Conservation (phyloP, 30 jellyfish, hydroid and myxozoan species). For the Hydractinia echinata region DNA sequence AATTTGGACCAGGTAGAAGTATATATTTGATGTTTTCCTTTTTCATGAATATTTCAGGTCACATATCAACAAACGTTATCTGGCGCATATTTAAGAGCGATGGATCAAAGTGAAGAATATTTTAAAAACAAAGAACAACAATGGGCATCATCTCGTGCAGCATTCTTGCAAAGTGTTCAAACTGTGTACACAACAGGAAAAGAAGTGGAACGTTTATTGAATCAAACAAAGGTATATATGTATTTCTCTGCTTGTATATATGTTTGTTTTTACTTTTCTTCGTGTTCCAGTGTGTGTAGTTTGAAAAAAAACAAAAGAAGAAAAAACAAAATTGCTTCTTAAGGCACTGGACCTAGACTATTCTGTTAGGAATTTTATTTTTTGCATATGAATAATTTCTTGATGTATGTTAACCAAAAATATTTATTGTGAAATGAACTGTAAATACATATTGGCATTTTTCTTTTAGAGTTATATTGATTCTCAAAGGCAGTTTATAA, state of each 20-base stretch:
- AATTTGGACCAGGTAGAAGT: background rate
- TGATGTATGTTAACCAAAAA: background rate
- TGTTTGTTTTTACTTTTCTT: background rate
- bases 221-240: conserved; percentile 72
- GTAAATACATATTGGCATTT: background rate
- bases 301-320: too few species aligned
- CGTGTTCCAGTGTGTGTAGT: too few species aligned
- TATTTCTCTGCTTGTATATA: background rate
- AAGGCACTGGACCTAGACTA: too few species aligned
- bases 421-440: background rate
- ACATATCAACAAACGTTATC: conserved; percentile 13
- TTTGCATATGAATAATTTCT: too few species aligned
- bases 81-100: background rate
- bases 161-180: conserved; percentile 50
- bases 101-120: conserved; percentile 22
- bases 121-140: conserved; percentile 22
- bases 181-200: conserved; percentile 59
- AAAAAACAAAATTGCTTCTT: too few species aligned
- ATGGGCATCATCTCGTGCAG: conserved; percentile 21
- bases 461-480: conserved; percentile 6
- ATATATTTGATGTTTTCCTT: background rate
- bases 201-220: conserved; percentile 43
- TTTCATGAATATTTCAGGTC: conserved; percentile 10
- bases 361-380: too few species aligned
- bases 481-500: conserved; percentile 20